A percentile compares a stretch with the other conserved stretches of the same genome.
phyloP scores from a whole-genome alignment of 2,113 vertebrate species.

The Fukomys damarensis region DNA sequence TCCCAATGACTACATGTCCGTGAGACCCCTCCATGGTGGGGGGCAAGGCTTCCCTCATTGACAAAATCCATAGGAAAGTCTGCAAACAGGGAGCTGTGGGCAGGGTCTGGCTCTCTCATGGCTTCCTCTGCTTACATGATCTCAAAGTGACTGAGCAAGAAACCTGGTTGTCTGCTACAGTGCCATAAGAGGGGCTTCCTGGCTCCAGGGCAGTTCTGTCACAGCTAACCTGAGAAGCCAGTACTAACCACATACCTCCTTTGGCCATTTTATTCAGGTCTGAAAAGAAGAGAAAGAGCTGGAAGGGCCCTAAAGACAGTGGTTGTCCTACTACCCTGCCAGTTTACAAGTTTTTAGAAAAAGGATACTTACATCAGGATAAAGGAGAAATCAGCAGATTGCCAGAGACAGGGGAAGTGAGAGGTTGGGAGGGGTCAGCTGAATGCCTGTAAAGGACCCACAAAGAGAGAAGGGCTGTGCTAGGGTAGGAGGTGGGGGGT shows the following conservation, averaged over 20 bases:
- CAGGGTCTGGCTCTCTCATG: not conserved
- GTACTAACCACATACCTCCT: not conserved
- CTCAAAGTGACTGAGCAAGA: not conserved
- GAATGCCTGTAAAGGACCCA: not conserved
- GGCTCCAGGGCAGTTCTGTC: not conserved
- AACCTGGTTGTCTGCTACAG: not conserved
- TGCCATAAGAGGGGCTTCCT: not conserved
- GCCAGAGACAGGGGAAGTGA: not conserved
- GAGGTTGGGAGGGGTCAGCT: not conserved
- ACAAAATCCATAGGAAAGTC: not conserved
- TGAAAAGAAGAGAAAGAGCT: not conserved
- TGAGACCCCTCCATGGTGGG: not conserved
- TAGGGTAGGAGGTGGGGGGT: not conserved
- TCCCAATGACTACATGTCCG: not conserved
- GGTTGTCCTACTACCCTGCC: not conserved
- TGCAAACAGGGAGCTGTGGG: not conserved
- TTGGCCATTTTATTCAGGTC: not conserved
- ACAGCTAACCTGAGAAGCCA: not conserved
- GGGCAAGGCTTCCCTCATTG: not conserved
- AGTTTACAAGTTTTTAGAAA: constrained; percentile 20
- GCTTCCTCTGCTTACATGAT: not conserved
- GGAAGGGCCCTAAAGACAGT: not conserved
- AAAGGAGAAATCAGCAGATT: not conserved
- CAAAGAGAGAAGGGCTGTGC: not conserved
- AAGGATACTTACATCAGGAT: not conserved